Evolutionary conservation across 2,888 invertebrate species (phyloP).

Genomic region (Incurvaria masculella): DNA sequence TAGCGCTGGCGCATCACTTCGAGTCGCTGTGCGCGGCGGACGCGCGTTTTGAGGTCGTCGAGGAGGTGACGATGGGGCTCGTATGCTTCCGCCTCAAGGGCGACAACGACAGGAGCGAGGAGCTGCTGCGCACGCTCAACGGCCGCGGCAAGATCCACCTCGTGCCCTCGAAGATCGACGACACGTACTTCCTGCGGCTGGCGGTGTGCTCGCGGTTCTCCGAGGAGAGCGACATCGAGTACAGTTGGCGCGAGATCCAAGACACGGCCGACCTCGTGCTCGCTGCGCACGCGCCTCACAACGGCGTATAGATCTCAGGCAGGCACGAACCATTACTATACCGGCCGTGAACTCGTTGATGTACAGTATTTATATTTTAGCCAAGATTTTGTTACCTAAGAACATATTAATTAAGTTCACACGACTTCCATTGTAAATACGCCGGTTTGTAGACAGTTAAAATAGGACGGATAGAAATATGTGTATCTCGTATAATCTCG

Average conservation of each 20-base stretch:
- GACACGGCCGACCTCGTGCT: conserved; percentile 69
- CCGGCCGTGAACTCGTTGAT: too few species aligned
- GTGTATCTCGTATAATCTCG: too few species aligned
- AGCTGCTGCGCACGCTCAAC: conserved; percentile 78
- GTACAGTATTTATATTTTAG: too few species aligned
- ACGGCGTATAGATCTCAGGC: neutral
- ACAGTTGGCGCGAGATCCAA: conserved; percentile 85
- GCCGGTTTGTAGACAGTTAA: too few species aligned
- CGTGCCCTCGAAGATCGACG: conserved; percentile 86
- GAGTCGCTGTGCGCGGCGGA: conserved; percentile 73
- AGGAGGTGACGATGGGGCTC: conserved; percentile 89
- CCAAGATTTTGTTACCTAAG: too few species aligned
- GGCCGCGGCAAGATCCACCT: conserved; percentile 88
- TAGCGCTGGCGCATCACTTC: conserved; percentile 83
- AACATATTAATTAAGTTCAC: too few species aligned
- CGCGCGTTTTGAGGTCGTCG: conserved; percentile 82
- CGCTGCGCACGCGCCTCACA: conserved; percentile 18
- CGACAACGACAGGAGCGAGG: conserved; percentile 78
- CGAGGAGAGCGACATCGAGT: conserved; percentile 75
- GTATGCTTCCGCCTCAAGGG: conserved; percentile 95
- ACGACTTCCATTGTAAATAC: too few species aligned
- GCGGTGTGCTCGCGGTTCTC: conserved; percentile 87
- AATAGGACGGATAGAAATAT: too few species aligned
- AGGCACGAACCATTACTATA: too few species aligned
- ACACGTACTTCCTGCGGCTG: conserved; percentile 81